phyloP scores from a whole-genome alignment of 1,140 invertebrate genomes.

The Trinorchestia longiramus region DNA sequence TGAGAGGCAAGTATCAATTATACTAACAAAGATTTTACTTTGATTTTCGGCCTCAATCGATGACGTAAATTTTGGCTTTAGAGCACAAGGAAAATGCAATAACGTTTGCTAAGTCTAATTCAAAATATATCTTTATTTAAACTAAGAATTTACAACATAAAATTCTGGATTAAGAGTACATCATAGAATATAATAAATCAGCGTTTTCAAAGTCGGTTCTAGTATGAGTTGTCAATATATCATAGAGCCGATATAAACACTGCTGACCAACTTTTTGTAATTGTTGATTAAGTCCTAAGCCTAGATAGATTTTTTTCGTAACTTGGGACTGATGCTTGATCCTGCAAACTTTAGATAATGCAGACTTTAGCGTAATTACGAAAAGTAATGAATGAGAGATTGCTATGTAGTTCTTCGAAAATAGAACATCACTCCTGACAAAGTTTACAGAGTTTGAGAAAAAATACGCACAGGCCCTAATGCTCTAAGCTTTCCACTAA shows the following conservation, averaged over 20 bases:
- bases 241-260: conserved; percentile 13
- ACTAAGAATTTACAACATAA: background rate
- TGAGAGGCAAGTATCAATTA: background rate
- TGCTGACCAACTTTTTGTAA: conserved; percentile 44
- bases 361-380: background rate
- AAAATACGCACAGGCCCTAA: background rate
- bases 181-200: background rate
- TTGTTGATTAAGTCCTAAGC: conserved; percentile 26
- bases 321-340: background rate
- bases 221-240: background rate
- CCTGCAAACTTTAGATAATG: background rate
- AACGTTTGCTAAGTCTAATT: background rate
- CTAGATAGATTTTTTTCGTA: conserved; percentile 17
- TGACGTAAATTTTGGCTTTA: background rate
- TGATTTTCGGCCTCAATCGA: background rate
- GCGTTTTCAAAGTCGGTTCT: background rate
- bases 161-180: background rate
- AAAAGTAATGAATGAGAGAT: background rate
- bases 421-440: background rate
- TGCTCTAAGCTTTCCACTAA: background rate
- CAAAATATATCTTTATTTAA: background rate
- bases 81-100: background rate
- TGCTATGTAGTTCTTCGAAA: background rate
- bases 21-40: background rate
- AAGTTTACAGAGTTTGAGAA: background rate